These are phyloP conservation scores for Aptenodytes patagonicus DNA, from an alignment of 2,113 vertebrate species.

Conservation along the genomic window DNA sequence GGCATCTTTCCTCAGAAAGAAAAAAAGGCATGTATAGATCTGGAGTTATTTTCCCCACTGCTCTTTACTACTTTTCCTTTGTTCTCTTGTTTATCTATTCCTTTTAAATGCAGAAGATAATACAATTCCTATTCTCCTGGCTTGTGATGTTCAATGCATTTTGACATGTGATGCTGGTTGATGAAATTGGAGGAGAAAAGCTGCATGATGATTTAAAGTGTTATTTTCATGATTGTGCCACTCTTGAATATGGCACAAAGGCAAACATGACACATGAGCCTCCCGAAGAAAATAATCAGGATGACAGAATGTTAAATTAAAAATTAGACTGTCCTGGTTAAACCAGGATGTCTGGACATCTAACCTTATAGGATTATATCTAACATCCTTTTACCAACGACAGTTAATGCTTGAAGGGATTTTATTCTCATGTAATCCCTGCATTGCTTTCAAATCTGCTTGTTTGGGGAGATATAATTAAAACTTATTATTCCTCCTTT, in stretches of 20 bases:
- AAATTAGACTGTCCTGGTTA: conserved; percentile 65
- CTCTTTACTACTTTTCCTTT: conserved; percentile 46
- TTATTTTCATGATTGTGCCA: conserved; percentile 60
- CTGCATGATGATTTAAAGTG: conserved; percentile 59
- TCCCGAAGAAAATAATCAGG: conserved; percentile 64
- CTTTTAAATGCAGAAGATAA: conserved; percentile 56
- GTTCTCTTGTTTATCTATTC: conserved; percentile 53
- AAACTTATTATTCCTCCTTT: conserved; percentile 72
- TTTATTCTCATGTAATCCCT: conserved; percentile 64
- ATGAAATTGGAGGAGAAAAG: conserved; percentile 69
- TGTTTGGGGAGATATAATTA: conserved; percentile 75
- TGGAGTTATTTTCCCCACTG: conserved; percentile 31
- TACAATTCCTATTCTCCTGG: conserved; percentile 51
- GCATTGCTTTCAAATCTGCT: conserved; percentile 72
- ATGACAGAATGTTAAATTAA: conserved; percentile 64
- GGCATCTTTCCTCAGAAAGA: conserved; percentile 4
- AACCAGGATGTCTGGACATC: conserved; percentile 62
- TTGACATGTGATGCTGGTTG: conserved; percentile 62
- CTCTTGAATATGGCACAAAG: conserved; percentile 57
- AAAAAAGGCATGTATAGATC: conserved; percentile 39
- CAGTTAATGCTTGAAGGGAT: conserved; percentile 69
- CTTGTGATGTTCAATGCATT: conserved; percentile 54
- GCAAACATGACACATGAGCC: conserved; percentile 48
- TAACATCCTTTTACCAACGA: conserved; percentile 62
- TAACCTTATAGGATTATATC: conserved; percentile 68